Base-by-base conservation (phyloP, 2,888 invertebrate genomes). In the Leptogaster cylindrica region DNA sequence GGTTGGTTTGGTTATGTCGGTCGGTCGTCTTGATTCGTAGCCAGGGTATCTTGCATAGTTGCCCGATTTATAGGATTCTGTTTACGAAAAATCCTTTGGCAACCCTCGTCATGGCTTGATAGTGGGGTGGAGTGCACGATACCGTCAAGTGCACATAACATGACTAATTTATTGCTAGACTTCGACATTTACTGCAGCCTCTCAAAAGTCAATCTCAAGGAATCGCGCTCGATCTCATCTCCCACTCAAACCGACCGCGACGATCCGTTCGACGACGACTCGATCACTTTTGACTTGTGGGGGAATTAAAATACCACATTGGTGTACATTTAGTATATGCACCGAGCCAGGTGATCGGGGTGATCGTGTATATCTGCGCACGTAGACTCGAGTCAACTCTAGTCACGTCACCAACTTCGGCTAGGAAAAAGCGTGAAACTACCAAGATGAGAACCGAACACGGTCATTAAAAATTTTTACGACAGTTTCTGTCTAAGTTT, bases 151-250 rank as follows among this genome's bases (percentile, higher is more conserved):
- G 50, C 50, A 66, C 68, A 69, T 69, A 69, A 69, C 51, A 61
- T 63, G 23, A 63, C 63, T 69, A 69, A 69, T 69, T 69, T 69
- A 69, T 69, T 61, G 66, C 63, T 63, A 39, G 63, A 39, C 14
- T 25, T 25, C 27, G 61, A 69, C 68, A 51, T 69, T 69, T 69
- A 69, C 66, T 63, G 41, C 64, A 52, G 63, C 66, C 63, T 28
- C 48, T 66, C 46, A 55, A 55, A 55, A 55, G 55, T 55, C 55
- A 55, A 39, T 39, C 36, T 31, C 23, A 39, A 55, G 55, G 55
- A 39, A 39, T 55, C 36, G 23, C 55, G 36, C 10, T 20, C 16
- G 36, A 55, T 36, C 55, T 28, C 12, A n/a, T 7, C 12, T n/a
- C 10, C 20, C 20, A 46, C 8, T 46, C 18, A 18, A 33, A 23